phyloP scores from a whole-genome alignment of 1,140 invertebrate genomes.

The Drosophila nannoptera region DNA sequence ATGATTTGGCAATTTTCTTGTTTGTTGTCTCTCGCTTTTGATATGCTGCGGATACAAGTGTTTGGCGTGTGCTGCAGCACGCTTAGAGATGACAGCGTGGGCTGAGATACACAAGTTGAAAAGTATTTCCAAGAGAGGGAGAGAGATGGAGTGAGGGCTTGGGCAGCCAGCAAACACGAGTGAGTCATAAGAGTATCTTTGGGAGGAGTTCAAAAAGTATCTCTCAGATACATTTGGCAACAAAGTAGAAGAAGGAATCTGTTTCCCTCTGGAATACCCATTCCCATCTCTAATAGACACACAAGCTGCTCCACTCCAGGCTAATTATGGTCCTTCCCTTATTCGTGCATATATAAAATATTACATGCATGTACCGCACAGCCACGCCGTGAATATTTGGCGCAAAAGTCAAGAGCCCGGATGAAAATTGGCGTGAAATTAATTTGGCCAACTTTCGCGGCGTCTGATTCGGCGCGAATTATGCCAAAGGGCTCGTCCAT shows the following conservation, averaged over 20 bases:
- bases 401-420: conserved; percentile 25
- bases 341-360: conserved; percentile 29
- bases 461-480: conserved; percentile 45
- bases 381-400: background rate
- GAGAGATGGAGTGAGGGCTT: background rate
- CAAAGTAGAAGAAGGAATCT: too few species aligned
- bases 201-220: background rate
- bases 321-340: conserved; percentile 50
- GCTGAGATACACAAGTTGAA: background rate
- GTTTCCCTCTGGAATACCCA: background rate
- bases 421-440: conserved; percentile 55
- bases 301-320: conserved; percentile 9
- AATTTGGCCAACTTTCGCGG: conserved; percentile 57
- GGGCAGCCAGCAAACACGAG: background rate
- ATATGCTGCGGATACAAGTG: conserved; percentile 18
- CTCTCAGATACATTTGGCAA: background rate
- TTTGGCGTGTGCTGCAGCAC: conserved; percentile 33
- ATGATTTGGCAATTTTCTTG: conserved; percentile 58
- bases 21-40: conserved; percentile 22
- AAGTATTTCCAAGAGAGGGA: background rate
- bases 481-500: conserved; percentile 52
- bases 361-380: conserved; percentile 5
- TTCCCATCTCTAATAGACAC: background rate
- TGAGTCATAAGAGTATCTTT: background rate
- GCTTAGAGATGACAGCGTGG: conserved; percentile 9